Conservation (phyloP, 2,113 vertebrate species). For the Halichoeres trimaculatus region DNA sequence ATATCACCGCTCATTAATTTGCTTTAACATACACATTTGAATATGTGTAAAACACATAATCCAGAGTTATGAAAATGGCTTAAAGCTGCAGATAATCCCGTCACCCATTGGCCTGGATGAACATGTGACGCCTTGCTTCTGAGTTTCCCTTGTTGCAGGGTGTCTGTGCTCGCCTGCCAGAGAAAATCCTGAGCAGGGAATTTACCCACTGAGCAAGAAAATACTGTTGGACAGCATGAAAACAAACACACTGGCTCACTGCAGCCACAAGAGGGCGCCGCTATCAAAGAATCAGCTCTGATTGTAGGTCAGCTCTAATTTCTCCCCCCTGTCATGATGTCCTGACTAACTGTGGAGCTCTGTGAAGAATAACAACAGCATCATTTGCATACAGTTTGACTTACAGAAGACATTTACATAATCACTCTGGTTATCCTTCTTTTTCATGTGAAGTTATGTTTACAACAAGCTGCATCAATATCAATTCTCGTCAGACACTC, state of each 20-base stretch:
- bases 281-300: conserved; percentile 39
- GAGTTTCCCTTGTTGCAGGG: conserved; percentile 63
- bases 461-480: conserved; percentile 1
- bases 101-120: conserved; percentile 37
- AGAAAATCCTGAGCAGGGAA: conserved; percentile 65
- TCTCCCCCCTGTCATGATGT: conserved; percentile 8
- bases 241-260: conserved; percentile 56
- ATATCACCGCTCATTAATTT: conserved; percentile 32
- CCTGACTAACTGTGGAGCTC: conserved; percentile 24
- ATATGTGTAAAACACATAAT: background rate
- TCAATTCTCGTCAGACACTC: background rate
- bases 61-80: background rate
- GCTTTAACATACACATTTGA: background rate
- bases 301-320: conserved; percentile 49
- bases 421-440: conserved; percentile 18
- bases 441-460: conserved; percentile 4
- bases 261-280: conserved; percentile 67
- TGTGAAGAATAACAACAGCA: background rate
- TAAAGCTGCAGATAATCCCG: conserved; percentile 36
- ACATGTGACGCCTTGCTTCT: conserved; percentile 59
- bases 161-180: conserved; percentile 64
- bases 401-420: conserved; percentile 8
- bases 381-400: conserved; percentile 16
- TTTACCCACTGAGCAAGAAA: conserved; percentile 53
- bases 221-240: conserved; percentile 59